Conservation (phyloP, 2,888 invertebrate species). For the Fragum whitleyi region DNA sequence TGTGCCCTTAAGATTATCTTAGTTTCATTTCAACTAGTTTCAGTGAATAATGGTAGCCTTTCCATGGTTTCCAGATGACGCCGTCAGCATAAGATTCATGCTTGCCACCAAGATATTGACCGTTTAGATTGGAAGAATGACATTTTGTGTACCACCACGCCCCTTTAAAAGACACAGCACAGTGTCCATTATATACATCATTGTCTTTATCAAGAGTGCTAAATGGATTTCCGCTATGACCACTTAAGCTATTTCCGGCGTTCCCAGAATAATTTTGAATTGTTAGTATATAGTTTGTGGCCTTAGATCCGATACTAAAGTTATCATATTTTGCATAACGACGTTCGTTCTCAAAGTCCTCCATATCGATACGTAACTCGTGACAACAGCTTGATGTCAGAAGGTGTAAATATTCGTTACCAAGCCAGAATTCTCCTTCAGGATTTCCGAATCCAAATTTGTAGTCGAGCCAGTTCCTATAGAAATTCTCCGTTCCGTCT, state of each 20-base stretch:
- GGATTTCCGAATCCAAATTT: conserved; percentile 49
- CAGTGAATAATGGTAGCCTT: conserved; percentile 80
- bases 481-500: conserved; percentile 48
- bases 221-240: conserved; percentile 12
- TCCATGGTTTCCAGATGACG: conserved; percentile 80
- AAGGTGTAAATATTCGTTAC: conserved; percentile 59
- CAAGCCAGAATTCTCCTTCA: conserved; percentile 49
- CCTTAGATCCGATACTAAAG: conserved; percentile 45
- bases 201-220: conserved; percentile 30
- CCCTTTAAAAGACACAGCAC: conserved; percentile 66
- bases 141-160: conserved; percentile 77
- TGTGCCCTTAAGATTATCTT: conserved; percentile 17
- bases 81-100: conserved; percentile 78
- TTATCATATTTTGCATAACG: conserved; percentile 62
- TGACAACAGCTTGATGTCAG: conserved; percentile 54
- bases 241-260: conserved; percentile 24
- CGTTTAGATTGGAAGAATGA: conserved; percentile 79
- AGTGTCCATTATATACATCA: conserved; percentile 30
- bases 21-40: conserved; percentile 80
- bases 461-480: conserved; percentile 46
- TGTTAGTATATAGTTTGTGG: conserved; percentile 40
- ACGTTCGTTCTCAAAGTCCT: conserved; percentile 23
- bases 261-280: conserved; percentile 58
- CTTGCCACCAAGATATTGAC: conserved; percentile 74
- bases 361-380: conserved; percentile 58